These are phyloP conservation scores for Chrysolina haemoptera DNA, from an alignment of 2,888 invertebrate genomes.

Conservation along the genomic window DNA sequence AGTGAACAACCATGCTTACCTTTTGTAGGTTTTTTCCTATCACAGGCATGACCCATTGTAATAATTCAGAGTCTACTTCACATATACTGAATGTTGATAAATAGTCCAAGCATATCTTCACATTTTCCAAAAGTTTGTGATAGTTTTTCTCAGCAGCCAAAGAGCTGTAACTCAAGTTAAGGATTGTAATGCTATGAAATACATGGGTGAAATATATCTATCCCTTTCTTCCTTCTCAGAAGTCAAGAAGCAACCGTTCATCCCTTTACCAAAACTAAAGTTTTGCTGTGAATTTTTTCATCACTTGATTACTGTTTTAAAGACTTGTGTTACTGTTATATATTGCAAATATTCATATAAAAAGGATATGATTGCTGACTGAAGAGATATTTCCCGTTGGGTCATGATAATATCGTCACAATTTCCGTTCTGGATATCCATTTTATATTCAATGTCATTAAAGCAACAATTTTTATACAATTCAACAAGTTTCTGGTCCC, in stretches of 20 bases:
- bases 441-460: neutral
- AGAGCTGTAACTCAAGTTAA: slow-evolving; percentile 36
- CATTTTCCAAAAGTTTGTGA: slow-evolving; percentile 29
- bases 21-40: slow-evolving; percentile 40
- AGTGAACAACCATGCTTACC: slow-evolving; percentile 25
- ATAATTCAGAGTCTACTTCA: slow-evolving; percentile 38
- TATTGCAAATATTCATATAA: neutral
- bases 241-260: too few species aligned
- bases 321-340: neutral
- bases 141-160: slow-evolving; percentile 28
- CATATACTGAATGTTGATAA: slow-evolving; percentile 38
- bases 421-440: slow-evolving; percentile 21
- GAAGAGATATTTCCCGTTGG: slow-evolving; percentile 13
- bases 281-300: too few species aligned
- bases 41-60: slow-evolving; percentile 44
- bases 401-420: slow-evolving; percentile 6
- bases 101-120: slow-evolving; percentile 34
- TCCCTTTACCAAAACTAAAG: too few species aligned
- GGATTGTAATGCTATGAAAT: slow-evolving; percentile 1
- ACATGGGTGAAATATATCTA: too few species aligned
- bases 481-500: neutral
- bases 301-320: too few species aligned
- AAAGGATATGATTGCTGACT: slow-evolving; percentile 40
- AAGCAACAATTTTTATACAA: neutral
- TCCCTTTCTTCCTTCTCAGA: too few species aligned